Percentiles rank a stretch among this genome's conserved stretches.
Evolutionary conservation across 92 coral and sea anemone genomes (phyloP).

Genomic region (Epizoanthus scotinus): DNA sequence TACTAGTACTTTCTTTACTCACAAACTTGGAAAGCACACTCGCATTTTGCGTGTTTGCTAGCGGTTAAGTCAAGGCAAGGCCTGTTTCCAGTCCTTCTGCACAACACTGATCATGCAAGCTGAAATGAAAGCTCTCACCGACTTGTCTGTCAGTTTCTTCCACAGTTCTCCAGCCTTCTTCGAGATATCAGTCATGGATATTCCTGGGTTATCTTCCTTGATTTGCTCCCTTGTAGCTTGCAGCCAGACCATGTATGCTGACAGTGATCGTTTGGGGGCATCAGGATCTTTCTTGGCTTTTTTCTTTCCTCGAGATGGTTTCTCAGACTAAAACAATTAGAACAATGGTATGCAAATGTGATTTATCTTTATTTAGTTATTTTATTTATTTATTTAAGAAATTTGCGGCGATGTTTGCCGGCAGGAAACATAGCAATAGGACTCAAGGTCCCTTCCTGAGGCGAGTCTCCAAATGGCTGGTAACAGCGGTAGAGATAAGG

Average conservation of each 20-base stretch:
- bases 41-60: too few relatives aligned
- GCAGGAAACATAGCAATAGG: too few relatives aligned
- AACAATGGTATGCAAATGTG: too few relatives aligned
- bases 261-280: constrained; percentile 93
- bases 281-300: constrained; percentile 86
- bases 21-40: too few relatives aligned
- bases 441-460: too few relatives aligned
- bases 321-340: constrained; percentile 11
- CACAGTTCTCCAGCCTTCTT: constrained; percentile 92
- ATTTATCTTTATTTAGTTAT: too few relatives aligned
- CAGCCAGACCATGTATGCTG: constrained; percentile 95
- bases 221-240: constrained; percentile 66
- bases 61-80: too few relatives aligned
- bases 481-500: too few relatives aligned
- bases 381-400: too few relatives aligned
- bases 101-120: background rate
- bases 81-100: background rate
- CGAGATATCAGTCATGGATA: constrained; percentile 80
- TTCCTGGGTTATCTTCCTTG: constrained; percentile 89
- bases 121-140: constrained; percentile 58
- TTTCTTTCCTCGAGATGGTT: constrained; percentile 44
- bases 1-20: too few relatives aligned
- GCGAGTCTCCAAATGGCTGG: too few relatives aligned
- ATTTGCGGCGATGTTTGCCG: too few relatives aligned
- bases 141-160: constrained; percentile 79